Evolutionary conservation across 2,113 vertebrate species (phyloP).

Genomic region (Hydropotes inermis): DNA sequence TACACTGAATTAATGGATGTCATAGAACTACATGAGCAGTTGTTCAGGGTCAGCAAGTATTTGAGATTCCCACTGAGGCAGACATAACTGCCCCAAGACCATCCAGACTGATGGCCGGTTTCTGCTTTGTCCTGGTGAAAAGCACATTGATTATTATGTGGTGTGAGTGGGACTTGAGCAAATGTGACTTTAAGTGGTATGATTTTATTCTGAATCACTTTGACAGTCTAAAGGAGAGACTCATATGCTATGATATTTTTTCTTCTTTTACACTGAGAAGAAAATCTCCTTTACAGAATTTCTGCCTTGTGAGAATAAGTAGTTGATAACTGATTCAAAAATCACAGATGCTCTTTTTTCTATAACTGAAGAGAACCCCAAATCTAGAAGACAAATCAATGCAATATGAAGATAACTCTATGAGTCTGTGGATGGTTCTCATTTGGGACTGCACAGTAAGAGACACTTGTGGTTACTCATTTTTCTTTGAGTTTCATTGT

Average conservation of each 20-base stretch:
- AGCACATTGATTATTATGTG: not conserved
- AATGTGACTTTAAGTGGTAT: not conserved
- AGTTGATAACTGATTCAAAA: not conserved
- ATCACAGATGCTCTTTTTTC: not conserved
- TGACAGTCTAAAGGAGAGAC: not conserved
- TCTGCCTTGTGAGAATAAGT: not conserved
- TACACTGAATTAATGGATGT: conserved; percentile 68
- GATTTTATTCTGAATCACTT: not conserved
- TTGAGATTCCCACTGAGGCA: conserved; percentile 52
- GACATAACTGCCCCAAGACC: conserved; percentile 42
- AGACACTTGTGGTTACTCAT: not conserved
- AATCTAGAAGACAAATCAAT: not conserved
- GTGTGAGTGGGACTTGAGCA: not conserved
- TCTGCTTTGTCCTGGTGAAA: not conserved
- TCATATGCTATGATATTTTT: not conserved
- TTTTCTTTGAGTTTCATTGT: not conserved
- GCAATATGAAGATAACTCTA: not conserved
- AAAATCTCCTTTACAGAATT: not conserved
- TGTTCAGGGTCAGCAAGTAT: conserved; percentile 60
- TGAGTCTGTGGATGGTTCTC: not conserved
- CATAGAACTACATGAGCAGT: not conserved
- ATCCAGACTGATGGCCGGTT: not conserved
- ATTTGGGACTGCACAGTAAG: not conserved
- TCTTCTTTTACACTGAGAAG: not conserved
- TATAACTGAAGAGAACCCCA: not conserved